phyloP scores from a whole-genome alignment of 2,797 vertebrate genomes.

The Acanthis flammea region DNA sequence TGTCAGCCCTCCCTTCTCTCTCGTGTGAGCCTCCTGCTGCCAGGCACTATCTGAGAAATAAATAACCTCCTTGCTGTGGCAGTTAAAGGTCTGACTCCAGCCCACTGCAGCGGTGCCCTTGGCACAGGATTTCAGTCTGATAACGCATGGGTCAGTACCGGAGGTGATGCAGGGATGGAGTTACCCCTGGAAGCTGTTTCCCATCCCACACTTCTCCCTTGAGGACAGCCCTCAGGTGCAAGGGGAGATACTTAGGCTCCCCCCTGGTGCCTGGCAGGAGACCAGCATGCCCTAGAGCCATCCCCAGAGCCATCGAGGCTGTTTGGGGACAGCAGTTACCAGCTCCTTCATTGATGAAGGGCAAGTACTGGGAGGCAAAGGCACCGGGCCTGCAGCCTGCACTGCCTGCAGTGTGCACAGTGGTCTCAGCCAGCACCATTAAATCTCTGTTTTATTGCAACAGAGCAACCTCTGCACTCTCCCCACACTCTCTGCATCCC shows the following conservation, averaged over 20 bases:
- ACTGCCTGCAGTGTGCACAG: accelerated
- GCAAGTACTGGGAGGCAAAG: background rate
- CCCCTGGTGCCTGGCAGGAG: background rate
- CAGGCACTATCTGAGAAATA: background rate
- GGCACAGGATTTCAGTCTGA: background rate
- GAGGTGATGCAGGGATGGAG: background rate
- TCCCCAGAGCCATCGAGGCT: accelerated
- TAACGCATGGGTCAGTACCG: accelerated
- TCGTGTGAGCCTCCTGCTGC: background rate
- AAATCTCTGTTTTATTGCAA: background rate
- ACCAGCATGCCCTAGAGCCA: accelerated
- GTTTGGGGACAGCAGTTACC: background rate
- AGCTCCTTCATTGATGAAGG: background rate
- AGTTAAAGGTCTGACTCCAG: background rate
- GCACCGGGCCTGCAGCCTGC: accelerated
- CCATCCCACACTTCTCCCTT: background rate
- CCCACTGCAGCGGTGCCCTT: background rate
- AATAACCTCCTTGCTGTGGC: background rate
- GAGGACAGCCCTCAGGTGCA: background rate
- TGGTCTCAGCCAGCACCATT: accelerated
- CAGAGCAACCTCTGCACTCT: background rate
- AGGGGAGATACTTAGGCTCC: background rate
- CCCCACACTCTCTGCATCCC: background rate
- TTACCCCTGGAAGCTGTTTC: background rate
- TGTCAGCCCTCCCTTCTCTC: background rate